These are phyloP conservation scores for Acrocyrtus sp. DNA, from an alignment of 2,888 invertebrate genomes.

Conservation along the genomic window DNA sequence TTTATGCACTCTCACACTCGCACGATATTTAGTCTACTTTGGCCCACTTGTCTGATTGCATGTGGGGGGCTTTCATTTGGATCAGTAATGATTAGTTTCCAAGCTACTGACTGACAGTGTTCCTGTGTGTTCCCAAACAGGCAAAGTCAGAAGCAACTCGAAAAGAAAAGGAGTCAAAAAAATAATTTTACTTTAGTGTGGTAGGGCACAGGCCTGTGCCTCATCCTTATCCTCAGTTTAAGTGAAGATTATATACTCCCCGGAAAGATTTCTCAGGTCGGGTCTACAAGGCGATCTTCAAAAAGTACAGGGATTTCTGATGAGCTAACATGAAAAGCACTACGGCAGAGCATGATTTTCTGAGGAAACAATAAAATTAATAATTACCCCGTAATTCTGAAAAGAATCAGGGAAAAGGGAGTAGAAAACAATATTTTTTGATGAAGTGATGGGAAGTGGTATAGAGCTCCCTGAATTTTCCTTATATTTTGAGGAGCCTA, in stretches of 20 bases:
- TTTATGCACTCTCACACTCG: too few relatives aligned
- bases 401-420: not conserved
- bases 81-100: conserved; percentile 57
- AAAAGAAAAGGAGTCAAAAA: conserved; percentile 27
- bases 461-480: conserved; percentile 26
- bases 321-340: conserved; percentile 30
- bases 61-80: conserved; percentile 55
- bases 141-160: too few relatives aligned
- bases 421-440: not conserved
- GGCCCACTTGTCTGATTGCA: conserved; percentile 30
- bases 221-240: conserved; percentile 19
- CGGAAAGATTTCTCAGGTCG: conserved; percentile 41
- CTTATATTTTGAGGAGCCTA: conserved; percentile 13
- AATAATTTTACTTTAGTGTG: conserved; percentile 44
- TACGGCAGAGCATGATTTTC: conserved; percentile 15
- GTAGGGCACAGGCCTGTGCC: conserved; percentile 24
- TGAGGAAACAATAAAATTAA: conserved; percentile 32
- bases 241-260: not conserved
- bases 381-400: conserved; percentile 19
- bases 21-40: too few relatives aligned
- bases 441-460: not conserved
- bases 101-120: conserved; percentile 45
- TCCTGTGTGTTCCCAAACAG: conserved; percentile 25
- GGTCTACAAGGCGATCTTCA: conserved; percentile 39
- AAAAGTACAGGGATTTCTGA: conserved; percentile 25